These are phyloP conservation scores for Odontamblyopus rebecca DNA, from an alignment of 2,797 vertebrate species.

Conservation along the genomic window DNA sequence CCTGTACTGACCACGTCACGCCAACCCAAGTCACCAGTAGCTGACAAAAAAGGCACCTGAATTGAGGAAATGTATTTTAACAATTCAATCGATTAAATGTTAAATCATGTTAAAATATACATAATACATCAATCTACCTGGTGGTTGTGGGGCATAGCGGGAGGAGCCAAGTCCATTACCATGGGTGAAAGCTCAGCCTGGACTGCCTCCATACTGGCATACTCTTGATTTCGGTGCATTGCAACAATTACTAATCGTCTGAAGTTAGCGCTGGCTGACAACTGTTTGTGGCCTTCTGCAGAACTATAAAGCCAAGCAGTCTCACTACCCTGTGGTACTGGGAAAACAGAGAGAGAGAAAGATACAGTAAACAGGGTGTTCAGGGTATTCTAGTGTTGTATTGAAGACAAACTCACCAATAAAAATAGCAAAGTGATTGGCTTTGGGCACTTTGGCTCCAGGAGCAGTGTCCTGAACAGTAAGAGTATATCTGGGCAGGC, in stretches of 20 bases:
- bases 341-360: neutral
- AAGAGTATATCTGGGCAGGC: conserved; percentile 88
- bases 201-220: conserved; percentile 88
- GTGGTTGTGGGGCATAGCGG: conserved; percentile 84
- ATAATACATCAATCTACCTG: conserved; percentile 77
- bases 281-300: conserved; percentile 85
- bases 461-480: conserved; percentile 86
- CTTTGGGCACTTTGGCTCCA: conserved; percentile 77
- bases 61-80: neutral
- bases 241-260: conserved; percentile 84
- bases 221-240: conserved; percentile 92
- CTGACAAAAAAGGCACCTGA: conserved; percentile 93
- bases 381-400: conserved; percentile 5
- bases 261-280: conserved; percentile 87
- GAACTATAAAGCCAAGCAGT: conserved; percentile 94
- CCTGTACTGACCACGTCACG: conserved; percentile 81
- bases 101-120: neutral
- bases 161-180: conserved; percentile 93
- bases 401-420: conserved; percentile 84
- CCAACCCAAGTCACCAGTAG: conserved; percentile 90
- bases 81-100: neutral
- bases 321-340: conserved; percentile 95
- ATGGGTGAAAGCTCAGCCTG: conserved; percentile 90
- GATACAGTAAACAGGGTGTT: neutral
- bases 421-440: conserved; percentile 93